These are phyloP conservation scores for Papilio aristodemus DNA, from an alignment of 1,140 invertebrate genomes.

Conservation along the genomic window DNA sequence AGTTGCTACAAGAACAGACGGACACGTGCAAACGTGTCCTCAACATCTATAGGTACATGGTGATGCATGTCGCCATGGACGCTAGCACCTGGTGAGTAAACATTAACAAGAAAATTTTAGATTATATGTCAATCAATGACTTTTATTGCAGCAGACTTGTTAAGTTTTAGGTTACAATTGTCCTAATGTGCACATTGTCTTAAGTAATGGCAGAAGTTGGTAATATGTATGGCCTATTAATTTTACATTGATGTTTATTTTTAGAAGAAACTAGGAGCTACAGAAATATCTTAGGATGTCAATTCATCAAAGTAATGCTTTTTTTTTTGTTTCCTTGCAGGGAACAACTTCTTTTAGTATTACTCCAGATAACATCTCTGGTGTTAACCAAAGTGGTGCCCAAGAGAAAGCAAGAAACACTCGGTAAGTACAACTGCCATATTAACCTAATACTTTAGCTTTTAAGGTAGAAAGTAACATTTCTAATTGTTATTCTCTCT, in stretches of 20 bases:
- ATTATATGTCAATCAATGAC: no score
- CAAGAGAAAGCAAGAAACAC: slow-evolving; percentile 87
- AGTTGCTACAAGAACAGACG: slow-evolving; percentile 92
- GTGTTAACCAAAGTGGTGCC: slow-evolving; percentile 91
- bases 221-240: no score
- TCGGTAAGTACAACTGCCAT: slow-evolving; percentile 79
- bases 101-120: background rate
- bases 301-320: no score
- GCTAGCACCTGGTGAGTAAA: slow-evolving; percentile 90
- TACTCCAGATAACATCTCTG: slow-evolving; percentile 95
- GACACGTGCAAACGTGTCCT: slow-evolving; percentile 97
- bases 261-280: no score
- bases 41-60: slow-evolving; percentile 98
- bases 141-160: no score
- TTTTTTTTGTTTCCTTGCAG: slow-evolving; percentile 76
- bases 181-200: no score
- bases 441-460: background rate
- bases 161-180: no score
- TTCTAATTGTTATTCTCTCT: slow-evolving; percentile 34
- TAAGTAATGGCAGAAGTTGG: no score
- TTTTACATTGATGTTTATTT: no score
- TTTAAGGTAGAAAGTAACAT: no score
- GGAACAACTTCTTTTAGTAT: slow-evolving; percentile 92
- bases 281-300: no score
- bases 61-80: slow-evolving; percentile 97